Base-by-base conservation (phyloP, 2,888 invertebrate genomes). In the Drosophila pseudotalamancana region DNA sequence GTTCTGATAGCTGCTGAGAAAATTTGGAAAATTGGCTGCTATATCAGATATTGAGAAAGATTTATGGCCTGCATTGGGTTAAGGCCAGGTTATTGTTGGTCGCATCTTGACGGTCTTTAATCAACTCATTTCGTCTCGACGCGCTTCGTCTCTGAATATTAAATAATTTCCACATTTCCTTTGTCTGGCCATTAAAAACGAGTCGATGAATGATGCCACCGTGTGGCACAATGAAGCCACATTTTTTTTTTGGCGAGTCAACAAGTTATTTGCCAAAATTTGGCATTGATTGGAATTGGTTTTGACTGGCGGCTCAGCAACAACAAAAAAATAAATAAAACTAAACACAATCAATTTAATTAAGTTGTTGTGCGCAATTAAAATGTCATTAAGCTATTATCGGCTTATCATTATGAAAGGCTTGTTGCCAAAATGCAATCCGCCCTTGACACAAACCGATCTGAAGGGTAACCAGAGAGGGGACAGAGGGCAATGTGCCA, bases 321-420 rank as follows among this genome's bases (percentile, higher is more conserved):
- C n/a, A n/a, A n/a, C n/a, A n/a, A n/a, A n/a, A n/a, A n/a, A n/a
- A n/a, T n/a, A n/a, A n/a, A n/a, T n/a, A n/a, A 57, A 59, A 60
- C 57, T 42, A 56, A 23, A 72, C 34, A 77, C 71, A 84, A 79
- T 66, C 68, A 71, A 85, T 68, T 75, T 79, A 87, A 84, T 84
- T 77, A 87, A 84, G 86, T 79, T 82, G 86, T 83, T 87, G 71
- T 78, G 75, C 70, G 73, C 83, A 84, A 84, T 84, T 84, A 84
- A 82, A 87, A 74, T 65, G 77, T 87, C 83, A 87, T 83, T 87
- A 87, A 68, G 81, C 67, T 74, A 87, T 82, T 84, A 81, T 81
- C 84, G 42, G 60, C 11, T 55, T 70, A 71, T 54, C 76, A 86
- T 83, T 86, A 77, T 86, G 77, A 73, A 68, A 69, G 66, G 65